Evolutionary conservation across 2,888 invertebrate genomes (phyloP).

Genomic region (Macrophya annulata): DNA sequence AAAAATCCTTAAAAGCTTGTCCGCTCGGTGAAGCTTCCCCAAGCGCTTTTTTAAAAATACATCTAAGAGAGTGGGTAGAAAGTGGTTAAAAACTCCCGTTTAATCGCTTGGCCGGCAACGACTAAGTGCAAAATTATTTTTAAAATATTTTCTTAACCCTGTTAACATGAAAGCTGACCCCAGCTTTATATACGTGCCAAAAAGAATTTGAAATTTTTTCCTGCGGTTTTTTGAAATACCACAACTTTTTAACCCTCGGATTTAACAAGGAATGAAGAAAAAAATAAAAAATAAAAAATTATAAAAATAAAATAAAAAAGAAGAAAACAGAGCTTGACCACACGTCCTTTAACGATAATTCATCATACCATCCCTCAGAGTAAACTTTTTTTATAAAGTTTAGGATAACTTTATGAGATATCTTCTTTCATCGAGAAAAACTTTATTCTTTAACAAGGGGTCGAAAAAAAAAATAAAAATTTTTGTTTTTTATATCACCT

Average conservation of each 20-base stretch:
- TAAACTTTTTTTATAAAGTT: conserved; percentile 1
- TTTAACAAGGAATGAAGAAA: conserved; percentile 49
- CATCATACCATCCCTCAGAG: not conserved
- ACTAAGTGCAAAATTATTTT: conserved; percentile 78
- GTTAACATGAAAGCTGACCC: conserved; percentile 76
- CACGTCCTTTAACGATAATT: conserved; percentile 18
- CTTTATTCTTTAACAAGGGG: not conserved
- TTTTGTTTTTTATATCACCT: no score
- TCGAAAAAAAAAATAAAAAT: not conserved
- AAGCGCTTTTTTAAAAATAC: conserved; percentile 57
- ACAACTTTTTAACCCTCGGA: conserved; percentile 14
- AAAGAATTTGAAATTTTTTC: conserved; percentile 54
- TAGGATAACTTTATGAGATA: not conserved
- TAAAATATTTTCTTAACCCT: conserved; percentile 77
- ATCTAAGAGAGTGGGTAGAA: conserved; percentile 61
- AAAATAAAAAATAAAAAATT: conserved; percentile 47
- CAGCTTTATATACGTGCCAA: conserved; percentile 54
- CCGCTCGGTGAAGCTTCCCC: conserved; percentile 46
- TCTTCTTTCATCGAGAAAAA: not conserved
- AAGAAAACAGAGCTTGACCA: conserved; percentile 59
- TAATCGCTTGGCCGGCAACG: conserved; percentile 57
- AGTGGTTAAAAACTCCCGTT: conserved; percentile 51
- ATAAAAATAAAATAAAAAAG: conserved; percentile 47
- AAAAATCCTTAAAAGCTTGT: conserved; percentile 56
- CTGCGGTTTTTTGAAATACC: conserved; percentile 53